Evolutionary conservation across 2,113 vertebrate species (phyloP), one percentile per base, ranked within the genome.

Genomic region (Rallus limicola): DNA sequence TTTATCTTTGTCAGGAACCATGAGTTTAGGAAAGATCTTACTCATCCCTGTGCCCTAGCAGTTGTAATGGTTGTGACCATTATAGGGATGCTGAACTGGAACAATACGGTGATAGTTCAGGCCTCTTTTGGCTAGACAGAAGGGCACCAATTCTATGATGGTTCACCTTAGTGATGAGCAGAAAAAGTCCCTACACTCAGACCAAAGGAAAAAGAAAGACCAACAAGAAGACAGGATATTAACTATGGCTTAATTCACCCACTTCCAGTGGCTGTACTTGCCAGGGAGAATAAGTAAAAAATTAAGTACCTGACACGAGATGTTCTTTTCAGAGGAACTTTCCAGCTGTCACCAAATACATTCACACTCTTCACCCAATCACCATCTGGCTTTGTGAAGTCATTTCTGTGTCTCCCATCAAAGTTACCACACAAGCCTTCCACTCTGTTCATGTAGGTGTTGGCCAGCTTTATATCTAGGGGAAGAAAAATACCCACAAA

Each of bases 391-490:
- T 96, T 98, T 90, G 88, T 98, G 90, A 96, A 93, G 90, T 99
- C 98, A 70, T 99, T 99, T 82, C 50, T 69, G 2, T 29, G n/a
- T n/a, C 15, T 84, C 25, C 97, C 95, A 33, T 99, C 98, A 88
- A 98, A 99, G 93, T 99, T 95, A 38, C 98, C 98, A 89, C 99
- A 99, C 75, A 99, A 97, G 28, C 98, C 98, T 56, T 97, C 96
- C 3, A 99, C 96, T 89, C 95, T 98, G 70, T 70, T 93, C 81
- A 75, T 96, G 70, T 99, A 98, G 44, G 95, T 90, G 64, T 82
- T 95, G 60, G 98, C 98, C 38, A 99, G 82, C 65, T 88, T 97
- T 70, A 99, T 98, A 46, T 98, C 98, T 99, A 95, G 23, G 23
- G 52, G 75, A 19, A 7, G 42, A 62, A 69, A 34, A 48, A 52